Percentiles rank a stretch among this genome's conserved stretches.
These are phyloP conservation scores for Helicoverpa zea DNA, from an alignment of 1,140 invertebrate genomes.

Conservation along the genomic window DNA sequence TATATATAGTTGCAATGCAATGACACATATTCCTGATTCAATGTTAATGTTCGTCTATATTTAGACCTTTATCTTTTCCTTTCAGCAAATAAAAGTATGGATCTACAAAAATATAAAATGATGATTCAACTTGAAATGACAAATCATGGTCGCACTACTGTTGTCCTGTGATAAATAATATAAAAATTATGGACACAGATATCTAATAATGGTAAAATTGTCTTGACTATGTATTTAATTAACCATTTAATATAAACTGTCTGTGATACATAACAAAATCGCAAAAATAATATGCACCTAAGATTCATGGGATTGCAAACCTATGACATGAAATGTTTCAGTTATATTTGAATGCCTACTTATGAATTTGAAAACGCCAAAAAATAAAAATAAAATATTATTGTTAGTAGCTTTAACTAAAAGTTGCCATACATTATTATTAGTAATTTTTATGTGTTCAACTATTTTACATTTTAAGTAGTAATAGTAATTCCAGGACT, in stretches of 20 bases:
- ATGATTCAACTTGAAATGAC: too few relatives aligned
- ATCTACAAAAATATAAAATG: conserved; percentile 2
- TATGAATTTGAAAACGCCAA: background rate
- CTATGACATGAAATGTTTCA: too few relatives aligned
- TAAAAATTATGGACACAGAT: too few relatives aligned
- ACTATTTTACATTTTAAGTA: conserved; percentile 16
- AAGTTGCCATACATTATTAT: conserved; percentile 1
- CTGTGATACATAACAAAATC: too few relatives aligned
- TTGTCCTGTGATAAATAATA: too few relatives aligned
- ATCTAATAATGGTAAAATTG: too few relatives aligned
- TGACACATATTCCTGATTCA: conserved; percentile 19
- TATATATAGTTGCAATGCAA: conserved; percentile 32
- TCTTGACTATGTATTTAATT: too few relatives aligned
- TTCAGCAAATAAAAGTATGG: conserved; percentile 6
- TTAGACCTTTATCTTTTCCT: conserved; percentile 22
- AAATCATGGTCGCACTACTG: too few relatives aligned
- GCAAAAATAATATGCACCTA: too few relatives aligned
- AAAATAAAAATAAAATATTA: background rate
- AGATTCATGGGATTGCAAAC: too few relatives aligned
- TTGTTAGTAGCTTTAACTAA: background rate
- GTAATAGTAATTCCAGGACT: background rate
- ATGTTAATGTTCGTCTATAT: background rate
- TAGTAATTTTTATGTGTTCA: background rate
- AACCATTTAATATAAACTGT: too few relatives aligned
- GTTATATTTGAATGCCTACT: too few relatives aligned